phyloP scores from a whole-genome alignment of 2,888 invertebrate species.

The Thereva unica region DNA sequence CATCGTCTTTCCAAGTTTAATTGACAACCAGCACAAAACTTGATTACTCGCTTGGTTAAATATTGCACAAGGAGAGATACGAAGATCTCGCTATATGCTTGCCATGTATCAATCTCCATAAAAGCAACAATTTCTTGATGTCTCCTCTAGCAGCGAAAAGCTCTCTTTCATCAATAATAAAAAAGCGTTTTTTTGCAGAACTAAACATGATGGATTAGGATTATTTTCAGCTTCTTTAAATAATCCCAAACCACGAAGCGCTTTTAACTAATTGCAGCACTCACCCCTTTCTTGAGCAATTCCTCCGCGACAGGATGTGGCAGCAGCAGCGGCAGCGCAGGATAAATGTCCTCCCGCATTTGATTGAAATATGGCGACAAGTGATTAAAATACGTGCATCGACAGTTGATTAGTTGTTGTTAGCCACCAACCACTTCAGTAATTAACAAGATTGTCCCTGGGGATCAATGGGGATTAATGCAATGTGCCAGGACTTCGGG shows the following conservation, averaged over 20 bases:
- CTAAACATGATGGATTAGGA: neutral
- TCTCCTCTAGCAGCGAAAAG: neutral
- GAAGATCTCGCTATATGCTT: neutral
- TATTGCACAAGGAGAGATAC: constrained; percentile 21
- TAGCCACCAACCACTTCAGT: constrained; percentile 44
- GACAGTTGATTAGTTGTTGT: constrained; percentile 47
- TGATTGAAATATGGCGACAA: constrained; percentile 47
- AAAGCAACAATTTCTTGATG: too few relatives aligned
- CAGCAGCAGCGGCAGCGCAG: constrained; percentile 20
- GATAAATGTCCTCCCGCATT: constrained; percentile 38
- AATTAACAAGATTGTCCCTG: constrained; percentile 35
- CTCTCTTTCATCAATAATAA: neutral
- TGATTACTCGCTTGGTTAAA: constrained; percentile 35
- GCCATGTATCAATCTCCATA: neutral
- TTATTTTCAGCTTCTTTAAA: constrained; percentile 20
- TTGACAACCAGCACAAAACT: constrained; percentile 35
- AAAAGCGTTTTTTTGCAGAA: constrained; percentile 22
- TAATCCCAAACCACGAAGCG: constrained; percentile 4
- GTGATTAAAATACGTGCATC: constrained; percentile 47
- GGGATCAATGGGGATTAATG: constrained; percentile 25
- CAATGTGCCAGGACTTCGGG: constrained; percentile 11
- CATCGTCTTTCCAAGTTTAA: constrained; percentile 33
- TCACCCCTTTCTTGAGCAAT: constrained; percentile 21
- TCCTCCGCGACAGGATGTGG: constrained; percentile 22
- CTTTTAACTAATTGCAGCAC: constrained; percentile 34